These are phyloP conservation scores for Erebia aethiops DNA, from an alignment of 2,888 invertebrate species.

Conservation along the genomic window DNA sequence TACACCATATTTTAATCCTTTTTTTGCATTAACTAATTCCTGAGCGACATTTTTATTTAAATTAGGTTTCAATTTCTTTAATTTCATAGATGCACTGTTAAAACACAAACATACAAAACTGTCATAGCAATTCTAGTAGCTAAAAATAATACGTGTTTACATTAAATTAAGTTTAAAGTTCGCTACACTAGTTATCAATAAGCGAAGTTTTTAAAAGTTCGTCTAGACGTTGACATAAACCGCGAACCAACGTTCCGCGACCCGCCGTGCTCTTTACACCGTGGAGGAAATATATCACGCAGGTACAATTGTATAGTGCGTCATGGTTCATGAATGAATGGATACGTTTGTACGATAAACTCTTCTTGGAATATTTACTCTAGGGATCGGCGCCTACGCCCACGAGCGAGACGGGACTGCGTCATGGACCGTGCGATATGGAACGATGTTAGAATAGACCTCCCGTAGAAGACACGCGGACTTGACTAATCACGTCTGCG, in stretches of 20 bases:
- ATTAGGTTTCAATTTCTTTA: neutral
- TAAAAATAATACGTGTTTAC: neutral
- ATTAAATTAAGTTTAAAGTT: slow-evolving; percentile 6
- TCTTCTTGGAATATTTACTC: slow-evolving; percentile 73
- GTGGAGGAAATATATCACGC: slow-evolving; percentile 44
- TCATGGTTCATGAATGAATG: slow-evolving; percentile 70
- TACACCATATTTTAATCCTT: neutral
- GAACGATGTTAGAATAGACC: slow-evolving; percentile 30
- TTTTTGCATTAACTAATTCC: neutral
- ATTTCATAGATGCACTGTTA: neutral
- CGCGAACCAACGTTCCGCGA: slow-evolving; percentile 51
- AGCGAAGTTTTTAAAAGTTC: slow-evolving; percentile 16
- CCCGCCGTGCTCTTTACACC: slow-evolving; percentile 43
- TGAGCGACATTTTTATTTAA: neutral
- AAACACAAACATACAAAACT: neutral
- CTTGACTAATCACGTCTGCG: slow-evolving; percentile 25
- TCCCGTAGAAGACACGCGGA: slow-evolving; percentile 32
- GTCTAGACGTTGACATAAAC: slow-evolving; percentile 48
- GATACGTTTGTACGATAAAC: slow-evolving; percentile 63
- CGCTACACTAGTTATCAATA: slow-evolving; percentile 8
- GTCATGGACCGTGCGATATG: slow-evolving; percentile 32
- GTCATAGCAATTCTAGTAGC: neutral
- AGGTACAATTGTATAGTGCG: slow-evolving; percentile 48
- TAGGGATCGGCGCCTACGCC: slow-evolving; percentile 63
- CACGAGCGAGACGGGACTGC: slow-evolving; percentile 46